Evolutionary conservation across 2,113 vertebrate species (phyloP), one percentile per base, ranked within the genome.

Genomic region (Lamprologus tigripictilis): DNA sequence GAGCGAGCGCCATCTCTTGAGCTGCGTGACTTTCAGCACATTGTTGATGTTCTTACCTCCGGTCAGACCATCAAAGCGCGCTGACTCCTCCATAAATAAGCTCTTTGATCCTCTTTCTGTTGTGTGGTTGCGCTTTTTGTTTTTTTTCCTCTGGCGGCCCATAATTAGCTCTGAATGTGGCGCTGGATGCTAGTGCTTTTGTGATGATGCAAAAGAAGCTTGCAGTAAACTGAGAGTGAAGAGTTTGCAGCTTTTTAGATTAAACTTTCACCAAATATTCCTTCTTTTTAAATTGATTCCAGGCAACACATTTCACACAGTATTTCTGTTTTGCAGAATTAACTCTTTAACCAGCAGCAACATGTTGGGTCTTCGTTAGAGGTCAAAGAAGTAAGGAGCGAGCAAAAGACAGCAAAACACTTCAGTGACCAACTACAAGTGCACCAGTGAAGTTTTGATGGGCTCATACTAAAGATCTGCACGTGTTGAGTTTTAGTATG

Each of bases 71-170:
- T 8, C 31, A 87, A 42, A 85, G 87, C 76, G 5, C 9, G 40
- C 83, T 23, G 81, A 87, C 61, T 86, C 51, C 85, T 84, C 42
- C 3, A 58, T 42, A 53, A 88, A 90, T 12, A 33, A 85, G 28
- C 78, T 80, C 84, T 89, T 89, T 90, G 88, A 90, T 92, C 85
- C 81, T 82, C 78, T 35, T 54, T 71, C 45, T 28, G 88, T 89
- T 84, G 35, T 82, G 35, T 33, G 49, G 28, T 35, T 73, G 78
- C 16, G 57, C 54, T 88, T 49, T 86, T 21, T 66, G 35, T 82
- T 63, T 37, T 40, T 40, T 13, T 63, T n/a, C 82, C 53, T 82
- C 84, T 55, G 88, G 88, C 23, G 23, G 58, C 66, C 80, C 61
- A 16, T 83, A 90, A 89, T 92, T 90, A 90, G 57, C 82, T 85